Evolutionary conservation across 2,797 vertebrate genomes (phyloP).

Genomic region (Malacoctenus gilli): DNA sequence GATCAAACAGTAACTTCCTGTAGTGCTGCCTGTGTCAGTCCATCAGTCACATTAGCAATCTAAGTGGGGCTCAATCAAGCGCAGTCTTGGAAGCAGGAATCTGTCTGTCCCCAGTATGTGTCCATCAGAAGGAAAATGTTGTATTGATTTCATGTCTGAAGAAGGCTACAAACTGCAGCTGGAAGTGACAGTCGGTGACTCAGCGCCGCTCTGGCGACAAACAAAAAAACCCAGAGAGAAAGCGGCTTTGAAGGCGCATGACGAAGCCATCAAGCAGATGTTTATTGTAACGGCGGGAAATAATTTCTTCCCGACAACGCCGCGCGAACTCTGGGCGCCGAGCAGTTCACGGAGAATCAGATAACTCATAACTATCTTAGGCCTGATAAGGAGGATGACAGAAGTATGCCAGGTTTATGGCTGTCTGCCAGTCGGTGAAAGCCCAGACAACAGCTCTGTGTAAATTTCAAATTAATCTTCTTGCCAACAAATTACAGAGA

Average conservation of each 20-base stretch:
- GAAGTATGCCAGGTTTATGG: conserved; percentile 55
- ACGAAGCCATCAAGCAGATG: conserved; percentile 48
- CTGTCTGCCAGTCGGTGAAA: conserved; percentile 48
- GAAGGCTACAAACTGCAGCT: conserved; percentile 69
- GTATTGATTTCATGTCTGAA: conserved; percentile 82
- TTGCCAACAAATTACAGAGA: conserved; percentile 44
- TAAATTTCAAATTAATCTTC: conserved; percentile 56
- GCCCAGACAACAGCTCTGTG: conserved; percentile 58
- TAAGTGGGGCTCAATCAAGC: conserved; percentile 77
- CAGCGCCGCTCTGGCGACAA: conserved; percentile 62
- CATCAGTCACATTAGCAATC: conserved; percentile 77
- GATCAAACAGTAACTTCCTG: conserved; percentile 60
- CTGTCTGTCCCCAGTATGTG: conserved; percentile 70
- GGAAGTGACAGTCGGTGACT: conserved; percentile 75
- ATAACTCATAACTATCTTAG: conserved; percentile 50
- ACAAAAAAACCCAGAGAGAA: conserved; percentile 49
- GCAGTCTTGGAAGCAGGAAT: conserved; percentile 63
- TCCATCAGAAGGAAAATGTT: conserved; percentile 79
- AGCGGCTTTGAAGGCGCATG: conserved; percentile 42
- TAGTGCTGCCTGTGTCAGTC: conserved; percentile 60
- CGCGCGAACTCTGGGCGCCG: conserved; percentile 33
- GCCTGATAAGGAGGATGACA: conserved; percentile 60
- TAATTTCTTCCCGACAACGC: conserved; percentile 46
- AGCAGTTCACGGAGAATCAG: conserved; percentile 36
- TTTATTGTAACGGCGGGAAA: conserved; percentile 55